phyloP scores from a whole-genome alignment of 1,140 invertebrate genomes.

The Philotrypesis tridentata region DNA sequence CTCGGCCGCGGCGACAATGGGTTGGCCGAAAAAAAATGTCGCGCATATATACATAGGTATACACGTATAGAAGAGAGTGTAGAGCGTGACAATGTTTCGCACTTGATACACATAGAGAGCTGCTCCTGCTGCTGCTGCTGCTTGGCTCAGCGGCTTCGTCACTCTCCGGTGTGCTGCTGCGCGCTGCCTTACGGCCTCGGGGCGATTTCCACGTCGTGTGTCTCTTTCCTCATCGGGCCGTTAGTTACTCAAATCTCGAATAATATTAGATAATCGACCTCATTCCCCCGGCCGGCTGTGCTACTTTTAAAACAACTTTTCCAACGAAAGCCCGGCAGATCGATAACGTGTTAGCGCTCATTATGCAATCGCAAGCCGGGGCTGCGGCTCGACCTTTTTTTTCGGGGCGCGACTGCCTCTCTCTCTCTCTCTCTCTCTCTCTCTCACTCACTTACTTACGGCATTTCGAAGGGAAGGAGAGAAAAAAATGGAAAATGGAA shows the following conservation, averaged over 20 bases:
- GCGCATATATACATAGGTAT: not conserved
- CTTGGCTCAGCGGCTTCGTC: not conserved
- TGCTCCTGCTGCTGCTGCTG: too few species aligned
- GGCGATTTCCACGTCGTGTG: slow-evolving; percentile 10
- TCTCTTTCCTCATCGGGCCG: slow-evolving; percentile 22
- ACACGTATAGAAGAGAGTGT: too few species aligned
- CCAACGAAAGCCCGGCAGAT: slow-evolving; percentile 30
- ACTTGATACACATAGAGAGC: slow-evolving; percentile 4
- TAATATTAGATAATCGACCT: slow-evolving; percentile 36
- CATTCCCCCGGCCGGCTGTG: not conserved
- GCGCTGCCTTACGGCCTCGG: not conserved
- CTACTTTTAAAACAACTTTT: slow-evolving; percentile 31
- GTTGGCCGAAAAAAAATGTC: not conserved
- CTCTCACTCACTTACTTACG: too few species aligned
- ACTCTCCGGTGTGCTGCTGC: too few species aligned
- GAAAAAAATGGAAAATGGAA: not conserved
- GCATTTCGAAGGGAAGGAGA: not conserved
- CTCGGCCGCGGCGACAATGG: too few species aligned
- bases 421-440: too few species aligned
- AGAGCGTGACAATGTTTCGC: not conserved
- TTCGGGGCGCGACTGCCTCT: not conserved
- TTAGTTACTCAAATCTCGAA: slow-evolving; percentile 28
- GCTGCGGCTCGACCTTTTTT: not conserved
- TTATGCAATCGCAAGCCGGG: slow-evolving; percentile 28
- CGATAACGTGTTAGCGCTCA: slow-evolving; percentile 40